These are phyloP conservation scores for Euzetes globulus DNA, from an alignment of 2,888 invertebrate genomes.

Conservation along the genomic window DNA sequence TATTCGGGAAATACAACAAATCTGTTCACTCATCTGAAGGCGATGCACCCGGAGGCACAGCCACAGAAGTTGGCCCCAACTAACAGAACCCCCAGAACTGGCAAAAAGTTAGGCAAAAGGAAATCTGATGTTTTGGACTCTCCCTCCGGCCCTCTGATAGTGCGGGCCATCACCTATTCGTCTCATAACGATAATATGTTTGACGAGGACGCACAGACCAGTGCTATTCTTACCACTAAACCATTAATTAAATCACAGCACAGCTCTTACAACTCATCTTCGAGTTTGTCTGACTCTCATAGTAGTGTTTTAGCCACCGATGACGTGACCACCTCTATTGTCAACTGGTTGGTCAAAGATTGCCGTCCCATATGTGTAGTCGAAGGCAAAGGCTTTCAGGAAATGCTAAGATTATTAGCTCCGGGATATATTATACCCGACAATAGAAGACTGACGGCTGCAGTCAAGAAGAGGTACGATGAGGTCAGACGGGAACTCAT, in stretches of 20 bases:
- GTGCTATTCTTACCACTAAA: background rate
- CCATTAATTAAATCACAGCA: background rate
- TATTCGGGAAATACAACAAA: constrained; percentile 40
- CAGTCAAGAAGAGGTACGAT: constrained; percentile 34
- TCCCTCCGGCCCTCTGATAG: background rate
- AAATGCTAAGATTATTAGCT: constrained; percentile 33
- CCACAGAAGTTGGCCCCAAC: constrained; percentile 33
- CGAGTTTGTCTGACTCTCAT: background rate
- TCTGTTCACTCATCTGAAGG: constrained; percentile 38
- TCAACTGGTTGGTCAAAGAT: constrained; percentile 38
- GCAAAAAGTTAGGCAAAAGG: constrained; percentile 31
- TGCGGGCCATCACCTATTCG: constrained; percentile 15
- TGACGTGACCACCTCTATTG: constrained; percentile 35
- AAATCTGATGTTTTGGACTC: constrained; percentile 24
- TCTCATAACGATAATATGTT: constrained; percentile 10
- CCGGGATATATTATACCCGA: constrained; percentile 36
- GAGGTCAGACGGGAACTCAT: constrained; percentile 32
- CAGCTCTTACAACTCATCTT: constrained; percentile 3
- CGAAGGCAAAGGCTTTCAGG: constrained; percentile 36
- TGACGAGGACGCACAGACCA: background rate
- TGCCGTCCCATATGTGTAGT: constrained; percentile 36
- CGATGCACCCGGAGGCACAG: constrained; percentile 38
- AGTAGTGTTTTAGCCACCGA: constrained; percentile 21
- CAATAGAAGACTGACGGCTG: constrained; percentile 24
- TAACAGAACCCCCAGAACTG: constrained; percentile 35